These are phyloP conservation scores for Athene noctua DNA, from an alignment of 2,113 vertebrate species.

Conservation along the genomic window DNA sequence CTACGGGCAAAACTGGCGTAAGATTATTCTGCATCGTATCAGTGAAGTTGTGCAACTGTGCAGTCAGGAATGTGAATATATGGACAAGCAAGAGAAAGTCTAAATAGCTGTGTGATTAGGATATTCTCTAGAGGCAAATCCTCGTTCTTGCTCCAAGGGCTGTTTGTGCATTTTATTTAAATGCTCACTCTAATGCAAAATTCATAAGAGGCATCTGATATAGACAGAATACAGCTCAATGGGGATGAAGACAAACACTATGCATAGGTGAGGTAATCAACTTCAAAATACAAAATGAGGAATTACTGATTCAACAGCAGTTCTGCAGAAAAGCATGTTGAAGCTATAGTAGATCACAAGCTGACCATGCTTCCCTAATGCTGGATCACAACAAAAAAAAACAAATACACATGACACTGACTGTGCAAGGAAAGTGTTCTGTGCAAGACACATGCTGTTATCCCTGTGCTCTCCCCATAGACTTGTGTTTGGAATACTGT, in stretches of 20 bases:
- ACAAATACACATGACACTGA: not conserved
- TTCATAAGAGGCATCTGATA: not conserved
- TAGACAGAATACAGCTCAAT: not conserved
- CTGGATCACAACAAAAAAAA: not conserved
- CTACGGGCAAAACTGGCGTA: not conserved
- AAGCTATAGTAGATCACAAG: not conserved
- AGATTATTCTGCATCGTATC: not conserved
- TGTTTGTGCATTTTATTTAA: conserved; percentile 11
- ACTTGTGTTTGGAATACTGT: not conserved
- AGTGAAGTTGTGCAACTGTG: not conserved
- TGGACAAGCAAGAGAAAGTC: not conserved
- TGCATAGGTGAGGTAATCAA: not conserved
- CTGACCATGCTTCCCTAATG: not conserved
- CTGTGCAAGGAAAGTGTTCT: not conserved
- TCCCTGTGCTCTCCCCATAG: not conserved
- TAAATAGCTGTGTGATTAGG: not conserved
- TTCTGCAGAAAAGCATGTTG: not conserved
- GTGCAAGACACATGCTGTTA: not conserved
- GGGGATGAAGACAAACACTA: not conserved
- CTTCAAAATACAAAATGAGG: not conserved
- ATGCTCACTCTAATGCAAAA: not conserved
- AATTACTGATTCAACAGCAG: not conserved
- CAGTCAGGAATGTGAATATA: not conserved
- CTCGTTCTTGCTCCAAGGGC: not conserved
- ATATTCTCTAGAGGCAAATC: not conserved